Conservation (phyloP, 2,888 invertebrate species). For the Andrena bucephala region DNA sequence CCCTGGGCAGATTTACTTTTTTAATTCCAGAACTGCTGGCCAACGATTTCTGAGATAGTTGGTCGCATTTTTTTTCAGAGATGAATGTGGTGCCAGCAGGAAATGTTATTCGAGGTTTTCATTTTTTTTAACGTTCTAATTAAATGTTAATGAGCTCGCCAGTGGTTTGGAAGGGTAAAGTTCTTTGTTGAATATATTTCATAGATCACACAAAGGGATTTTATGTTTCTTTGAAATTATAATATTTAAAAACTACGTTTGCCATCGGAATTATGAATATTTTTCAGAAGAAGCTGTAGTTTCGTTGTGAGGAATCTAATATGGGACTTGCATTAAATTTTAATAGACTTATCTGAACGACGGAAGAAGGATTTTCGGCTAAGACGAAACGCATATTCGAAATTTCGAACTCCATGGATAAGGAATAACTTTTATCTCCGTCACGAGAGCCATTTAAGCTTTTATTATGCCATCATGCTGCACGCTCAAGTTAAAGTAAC, state of each 20-base stretch:
- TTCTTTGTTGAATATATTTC: neutral
- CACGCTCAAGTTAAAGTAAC: slow-evolving; percentile 37
- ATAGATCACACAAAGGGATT: neutral
- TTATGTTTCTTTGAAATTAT: neutral
- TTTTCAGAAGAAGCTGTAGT: neutral
- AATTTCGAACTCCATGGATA: slow-evolving; percentile 34
- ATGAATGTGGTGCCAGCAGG: too few relatives aligned
- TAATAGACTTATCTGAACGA: neutral
- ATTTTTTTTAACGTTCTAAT: neutral
- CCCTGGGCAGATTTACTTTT: too few relatives aligned
- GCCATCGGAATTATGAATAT: neutral
- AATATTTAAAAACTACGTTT: neutral
- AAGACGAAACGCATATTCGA: slow-evolving; percentile 10
- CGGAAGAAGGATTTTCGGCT: neutral
- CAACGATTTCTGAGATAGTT: too few relatives aligned
- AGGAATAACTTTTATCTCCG: slow-evolving; percentile 39
- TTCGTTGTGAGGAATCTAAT: neutral
- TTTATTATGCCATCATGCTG: slow-evolving; percentile 45
- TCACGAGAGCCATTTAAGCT: slow-evolving; percentile 39
- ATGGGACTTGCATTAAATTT: neutral
- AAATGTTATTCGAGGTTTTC: neutral
- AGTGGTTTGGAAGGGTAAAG: neutral
- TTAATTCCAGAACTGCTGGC: too few relatives aligned
- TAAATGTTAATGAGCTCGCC: neutral
- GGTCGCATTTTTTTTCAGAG: too few relatives aligned